These are phyloP conservation scores for Coptodon bakossiorum DNA, from an alignment of 2,113 vertebrate species.

Conservation along the genomic window DNA sequence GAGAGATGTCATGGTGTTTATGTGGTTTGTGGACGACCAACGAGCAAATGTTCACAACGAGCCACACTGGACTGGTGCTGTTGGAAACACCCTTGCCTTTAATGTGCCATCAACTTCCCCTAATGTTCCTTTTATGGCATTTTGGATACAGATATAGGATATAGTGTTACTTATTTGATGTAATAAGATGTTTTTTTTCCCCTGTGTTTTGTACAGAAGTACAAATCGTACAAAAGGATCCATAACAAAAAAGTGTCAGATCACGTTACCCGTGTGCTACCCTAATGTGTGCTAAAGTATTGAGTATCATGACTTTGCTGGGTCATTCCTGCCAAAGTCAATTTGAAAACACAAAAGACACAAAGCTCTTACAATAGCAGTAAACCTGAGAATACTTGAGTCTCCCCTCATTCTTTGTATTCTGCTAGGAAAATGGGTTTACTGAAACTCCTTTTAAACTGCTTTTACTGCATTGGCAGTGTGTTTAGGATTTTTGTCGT, in stretches of 20 bases:
- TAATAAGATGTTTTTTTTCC: neutral
- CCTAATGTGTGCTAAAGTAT: neutral
- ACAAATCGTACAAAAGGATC: neutral
- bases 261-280: neutral
- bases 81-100: neutral
- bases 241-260: neutral
- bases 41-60: neutral
- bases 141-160: neutral
- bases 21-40: neutral
- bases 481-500: neutral
- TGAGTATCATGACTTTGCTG: neutral
- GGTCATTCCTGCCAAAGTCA: neutral
- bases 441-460: neutral
- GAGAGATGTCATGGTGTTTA: slow-evolving; percentile 12
- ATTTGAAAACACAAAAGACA: neutral
- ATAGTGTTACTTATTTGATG: neutral
- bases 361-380: neutral
- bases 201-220: neutral
- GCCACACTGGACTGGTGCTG: neutral
- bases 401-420: neutral
- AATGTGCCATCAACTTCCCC: slow-evolving; percentile 9
- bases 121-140: neutral
- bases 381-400: neutral
- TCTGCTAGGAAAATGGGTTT: neutral
- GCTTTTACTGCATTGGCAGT: neutral